Evolutionary conservation across 2,888 invertebrate genomes (phyloP).

Genomic region (Syritta pipiens): DNA sequence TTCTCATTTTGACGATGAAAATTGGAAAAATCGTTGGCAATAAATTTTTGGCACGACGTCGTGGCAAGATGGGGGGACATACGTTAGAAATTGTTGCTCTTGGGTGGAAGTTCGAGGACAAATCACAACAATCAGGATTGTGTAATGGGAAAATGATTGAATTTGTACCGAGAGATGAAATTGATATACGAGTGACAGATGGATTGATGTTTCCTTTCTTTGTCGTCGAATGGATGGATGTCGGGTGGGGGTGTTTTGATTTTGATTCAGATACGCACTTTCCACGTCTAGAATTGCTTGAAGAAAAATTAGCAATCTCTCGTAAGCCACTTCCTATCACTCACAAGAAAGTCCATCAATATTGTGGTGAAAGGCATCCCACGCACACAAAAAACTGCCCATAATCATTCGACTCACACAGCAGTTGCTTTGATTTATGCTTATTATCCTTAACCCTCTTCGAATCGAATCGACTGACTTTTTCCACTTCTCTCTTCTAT

Average conservation of each 20-base stretch:
- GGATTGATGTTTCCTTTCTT: conserved; percentile 41
- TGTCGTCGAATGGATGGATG: not conserved
- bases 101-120: conserved; percentile 24
- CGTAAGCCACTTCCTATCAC: conserved; percentile 42
- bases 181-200: conserved; percentile 59
- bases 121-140: conserved; percentile 62
- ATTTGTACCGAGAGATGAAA: conserved; percentile 44
- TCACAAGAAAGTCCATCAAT: conserved; percentile 29
- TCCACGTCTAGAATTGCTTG: too few relatives aligned
- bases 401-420: conserved; percentile 47
- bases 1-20: conserved; percentile 55
- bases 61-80: conserved; percentile 8
- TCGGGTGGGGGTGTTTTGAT: too few relatives aligned
- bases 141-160: conserved; percentile 63
- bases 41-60: conserved; percentile 32
- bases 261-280: too few relatives aligned
- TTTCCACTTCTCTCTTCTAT: not conserved
- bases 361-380: not conserved
- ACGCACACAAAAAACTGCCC: conserved; percentile 15
- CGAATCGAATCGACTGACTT: conserved; percentile 17
- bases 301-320: too few relatives aligned
- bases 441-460: conserved; percentile 38
- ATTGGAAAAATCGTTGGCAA: conserved; percentile 66
- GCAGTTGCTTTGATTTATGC: conserved; percentile 37
- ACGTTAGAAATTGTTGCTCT: conserved; percentile 33